Evolutionary conservation across 2,888 invertebrate species (phyloP).

Genomic region (Trichopoda pennipes): DNA sequence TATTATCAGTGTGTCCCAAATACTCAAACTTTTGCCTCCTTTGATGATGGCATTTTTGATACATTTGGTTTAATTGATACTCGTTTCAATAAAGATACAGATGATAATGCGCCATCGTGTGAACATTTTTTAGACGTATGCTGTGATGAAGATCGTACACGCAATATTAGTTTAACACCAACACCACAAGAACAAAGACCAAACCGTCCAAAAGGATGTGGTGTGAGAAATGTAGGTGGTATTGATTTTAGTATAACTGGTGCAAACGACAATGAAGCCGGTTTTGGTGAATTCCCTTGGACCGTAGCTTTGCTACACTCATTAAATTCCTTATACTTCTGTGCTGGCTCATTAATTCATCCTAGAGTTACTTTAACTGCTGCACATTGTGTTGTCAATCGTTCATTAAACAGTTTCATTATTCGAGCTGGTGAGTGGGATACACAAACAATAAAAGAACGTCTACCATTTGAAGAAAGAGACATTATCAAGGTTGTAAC

Average conservation of each 20-base stretch:
- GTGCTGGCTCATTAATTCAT: conserved; percentile 91
- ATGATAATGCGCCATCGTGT: conserved; percentile 81
- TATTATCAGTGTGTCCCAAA: conserved; percentile 88
- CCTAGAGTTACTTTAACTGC: conserved; percentile 89
- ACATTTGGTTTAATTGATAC: conserved; percentile 90
- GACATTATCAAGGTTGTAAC: conserved; percentile 78
- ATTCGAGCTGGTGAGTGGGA: conserved; percentile 92
- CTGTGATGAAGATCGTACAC: conserved; percentile 82
- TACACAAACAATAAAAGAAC: conserved; percentile 87
- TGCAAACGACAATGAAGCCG: conserved; percentile 85
- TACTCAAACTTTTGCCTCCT: conserved; percentile 83
- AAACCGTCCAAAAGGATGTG: conserved; percentile 82
- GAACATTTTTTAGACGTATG: conserved; percentile 88
- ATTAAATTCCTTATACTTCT: conserved; percentile 83
- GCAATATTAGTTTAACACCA: conserved; percentile 74
- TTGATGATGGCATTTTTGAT: conserved; percentile 83
- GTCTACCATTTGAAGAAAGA: conserved; percentile 86
- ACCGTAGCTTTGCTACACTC: conserved; percentile 87
- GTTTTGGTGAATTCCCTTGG: conserved; percentile 93
- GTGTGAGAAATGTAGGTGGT: conserved; percentile 83
- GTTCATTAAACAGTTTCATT: conserved; percentile 80
- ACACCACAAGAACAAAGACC: conserved; percentile 79
- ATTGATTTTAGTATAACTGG: conserved; percentile 83
- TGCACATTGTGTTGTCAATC: conserved; percentile 87
- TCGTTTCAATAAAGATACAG: conserved; percentile 83